Percentiles rank a stretch among this genome's conserved stretches.
phyloP scores from a whole-genome alignment of 2,888 invertebrate species.

The Aethes cnicana region DNA sequence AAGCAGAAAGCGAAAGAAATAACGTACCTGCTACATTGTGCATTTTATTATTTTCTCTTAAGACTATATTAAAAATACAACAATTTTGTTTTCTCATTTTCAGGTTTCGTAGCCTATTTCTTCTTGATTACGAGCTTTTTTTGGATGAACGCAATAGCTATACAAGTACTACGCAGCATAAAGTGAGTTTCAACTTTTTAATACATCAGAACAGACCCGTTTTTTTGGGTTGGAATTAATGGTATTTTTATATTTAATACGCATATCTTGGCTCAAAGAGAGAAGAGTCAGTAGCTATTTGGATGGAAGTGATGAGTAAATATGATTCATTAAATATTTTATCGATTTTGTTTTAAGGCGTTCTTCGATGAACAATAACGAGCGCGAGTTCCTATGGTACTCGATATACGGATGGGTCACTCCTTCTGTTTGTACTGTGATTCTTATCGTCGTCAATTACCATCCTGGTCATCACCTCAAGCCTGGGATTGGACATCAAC shows the following conservation, averaged over 20 bases:
- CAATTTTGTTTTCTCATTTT: conserved; percentile 39
- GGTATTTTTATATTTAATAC: no score
- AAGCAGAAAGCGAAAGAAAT: conserved; percentile 28
- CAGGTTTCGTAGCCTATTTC: conserved; percentile 82
- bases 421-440: conserved; percentile 75
- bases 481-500: conserved; percentile 81
- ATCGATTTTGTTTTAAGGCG: conserved; percentile 45
- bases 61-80: no score
- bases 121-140: conserved; percentile 84
- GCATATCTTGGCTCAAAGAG: no score
- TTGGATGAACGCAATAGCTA: conserved; percentile 86
- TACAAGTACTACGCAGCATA: conserved; percentile 84
- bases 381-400: conserved; percentile 80
- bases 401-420: conserved; percentile 83
- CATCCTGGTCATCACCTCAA: conserved; percentile 73
- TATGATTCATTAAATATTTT: no score
- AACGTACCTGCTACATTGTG: no score
- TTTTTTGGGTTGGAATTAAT: no score
- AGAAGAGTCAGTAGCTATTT: no score
- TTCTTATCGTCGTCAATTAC: conserved; percentile 77
- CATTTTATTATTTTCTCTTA: no score
- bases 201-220: no score
- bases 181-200: conserved; percentile 84
- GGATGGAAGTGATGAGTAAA: no score
- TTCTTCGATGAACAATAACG: conserved; percentile 74